Evolutionary conservation across 2,113 vertebrate genomes (phyloP).

Genomic region (Entelurus aequoreus): DNA sequence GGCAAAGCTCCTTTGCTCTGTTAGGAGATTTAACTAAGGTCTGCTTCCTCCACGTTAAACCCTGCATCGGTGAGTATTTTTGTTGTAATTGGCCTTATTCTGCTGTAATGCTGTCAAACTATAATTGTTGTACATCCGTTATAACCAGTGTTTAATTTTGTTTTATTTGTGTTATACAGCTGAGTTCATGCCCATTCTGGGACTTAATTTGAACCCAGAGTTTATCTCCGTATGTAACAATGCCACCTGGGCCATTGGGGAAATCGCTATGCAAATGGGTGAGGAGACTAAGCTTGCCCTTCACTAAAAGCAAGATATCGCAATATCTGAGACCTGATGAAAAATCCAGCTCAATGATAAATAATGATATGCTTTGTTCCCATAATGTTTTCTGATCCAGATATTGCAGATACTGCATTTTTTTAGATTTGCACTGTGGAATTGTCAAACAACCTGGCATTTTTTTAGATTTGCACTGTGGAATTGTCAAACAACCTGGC

Average conservation of each 20-base stretch:
- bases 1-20: constrained; percentile 92
- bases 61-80: constrained; percentile 82
- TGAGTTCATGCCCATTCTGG: constrained; percentile 95
- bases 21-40: constrained; percentile 92
- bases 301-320: neutral
- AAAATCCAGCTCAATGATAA: constrained; percentile 64
- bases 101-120: neutral
- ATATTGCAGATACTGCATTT: neutral
- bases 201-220: constrained; percentile 92
- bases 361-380: constrained; percentile 62
- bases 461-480: neutral
- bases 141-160: constrained; percentile 10
- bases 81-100: neutral
- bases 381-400: constrained; percentile 57
- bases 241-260: constrained; percentile 88
- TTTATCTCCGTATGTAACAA: constrained; percentile 94
- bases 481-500: too few species aligned
- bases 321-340: constrained; percentile 60
- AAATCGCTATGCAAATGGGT: constrained; percentile 94
- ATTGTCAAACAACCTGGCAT: too few species aligned
- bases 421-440: neutral
- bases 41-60: constrained; percentile 92
- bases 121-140: neutral
- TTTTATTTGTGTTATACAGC: constrained; percentile 61
- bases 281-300: constrained; percentile 1